Evolutionary conservation across 2,113 vertebrate genomes (phyloP), one percentile per base, ranked within the genome.

Genomic region (Piprites chloris): DNA sequence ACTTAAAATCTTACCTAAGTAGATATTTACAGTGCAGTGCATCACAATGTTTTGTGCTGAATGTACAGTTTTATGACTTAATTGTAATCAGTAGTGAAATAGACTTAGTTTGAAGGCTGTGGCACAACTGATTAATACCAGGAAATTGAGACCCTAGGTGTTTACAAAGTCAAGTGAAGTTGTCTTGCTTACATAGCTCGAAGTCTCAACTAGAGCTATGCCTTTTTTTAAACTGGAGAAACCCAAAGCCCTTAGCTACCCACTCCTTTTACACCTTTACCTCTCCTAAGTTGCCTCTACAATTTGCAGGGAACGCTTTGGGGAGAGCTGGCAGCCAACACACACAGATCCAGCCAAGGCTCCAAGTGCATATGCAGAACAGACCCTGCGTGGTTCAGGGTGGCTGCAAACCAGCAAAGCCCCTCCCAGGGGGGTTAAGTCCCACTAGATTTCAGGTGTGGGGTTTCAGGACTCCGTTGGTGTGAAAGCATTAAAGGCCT

Each of bases 1-100:
- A 62, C 61, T 91, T 85, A 76, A 86, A 85, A 79, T 87, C 71
- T 42, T 63, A 23, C 35, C 89, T 73, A 58, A 83, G 55, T 63
- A 41, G 53, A 9, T 93, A 44, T 93, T 93, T 94, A 85, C 47
- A 78, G 71, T 39, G 42, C 37, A 93, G 47, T 5, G 17, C 12
- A 14, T 49, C 46, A 50, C 71, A 91, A 4, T 46, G 49, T 73
- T 72, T 87, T 63, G 69, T 50, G 28, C 30, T 67, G 44, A 65
- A 82, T 68, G 5, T 56, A 41, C 47, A 82, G 55, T 73, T 81
- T 68, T 65, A 65, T 62, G 33, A 22, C 44, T 46, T 46, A 67
- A 80, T 79, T 90, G 76, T 71, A 46, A 67, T 93, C 41, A 47
- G 15, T 58, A 91, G 53, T 71, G 55, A 83, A 87, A 80, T 46